Base-by-base conservation (phyloP, 2,888 invertebrate genomes). In the Ophioninae sp. region DNA sequence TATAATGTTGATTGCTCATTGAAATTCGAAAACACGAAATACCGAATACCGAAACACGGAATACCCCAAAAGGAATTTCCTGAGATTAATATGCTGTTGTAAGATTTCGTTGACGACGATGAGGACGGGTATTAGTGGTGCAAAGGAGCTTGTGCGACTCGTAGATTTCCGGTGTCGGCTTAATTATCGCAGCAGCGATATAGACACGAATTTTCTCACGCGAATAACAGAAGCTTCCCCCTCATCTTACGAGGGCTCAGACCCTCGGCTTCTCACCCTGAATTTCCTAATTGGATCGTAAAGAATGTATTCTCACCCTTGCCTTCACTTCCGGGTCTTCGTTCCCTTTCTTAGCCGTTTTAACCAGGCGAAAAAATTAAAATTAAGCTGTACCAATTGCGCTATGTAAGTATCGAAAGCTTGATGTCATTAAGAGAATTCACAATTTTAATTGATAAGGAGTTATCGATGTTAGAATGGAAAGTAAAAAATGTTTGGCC, bases 241-340 rank as follows among this genome's bases (percentile, higher is more conserved):
- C 30, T 30, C 58, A 63, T 76, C 59, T 76, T 61, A 76, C 59
- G 13, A 37, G 39, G 64, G n/a, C 9, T 9, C n/a, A 67, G 59
- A 44, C 56, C 63, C 41, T 39, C 73, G 63, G 44, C 20, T 72
- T 77, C 68, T 77, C 81, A 61, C 72, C 61, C 76, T 77, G 77
- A 81, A 81, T 77, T 81, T 77, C 23, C 41, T 78, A 82, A 78
- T 82, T 73, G 77, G 63, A 82, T 76, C 23, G 59, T 30, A 44
- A 71, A 59, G 39, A 64, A 76, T 72, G 63, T 77, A n/a, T 77
- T 67, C 30, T 30, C 20, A 13, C 0, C 51, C 2, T 22, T 3
- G 37, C 56, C 13, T 20, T 20, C 13, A 13, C 20, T 74, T 74
- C 63, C 9, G 10, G 20, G 30, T 20, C 39, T 71, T 64, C 23